These are phyloP conservation scores for Periparus ater DNA, from an alignment of 2,797 vertebrate genomes.

Conservation along the genomic window DNA sequence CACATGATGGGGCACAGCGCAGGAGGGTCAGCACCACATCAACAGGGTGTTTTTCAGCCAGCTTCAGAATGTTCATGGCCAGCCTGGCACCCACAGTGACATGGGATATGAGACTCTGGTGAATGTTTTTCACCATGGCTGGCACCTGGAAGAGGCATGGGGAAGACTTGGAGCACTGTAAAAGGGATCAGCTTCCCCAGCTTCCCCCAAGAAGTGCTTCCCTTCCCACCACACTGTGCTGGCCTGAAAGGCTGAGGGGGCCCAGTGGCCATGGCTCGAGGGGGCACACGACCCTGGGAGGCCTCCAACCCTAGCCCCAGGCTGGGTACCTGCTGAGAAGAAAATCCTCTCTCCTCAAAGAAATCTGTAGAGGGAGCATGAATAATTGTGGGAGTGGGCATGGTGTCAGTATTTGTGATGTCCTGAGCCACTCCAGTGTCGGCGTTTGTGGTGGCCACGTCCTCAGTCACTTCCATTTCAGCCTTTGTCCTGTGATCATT, in stretches of 20 bases:
- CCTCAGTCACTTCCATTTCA: neutral
- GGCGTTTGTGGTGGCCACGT: neutral
- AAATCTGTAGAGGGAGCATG: no score
- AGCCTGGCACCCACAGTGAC: neutral
- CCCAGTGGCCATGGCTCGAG: fast-evolving
- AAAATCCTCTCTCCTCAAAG: neutral
- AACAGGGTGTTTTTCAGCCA: neutral
- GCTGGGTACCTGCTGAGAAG: no score
- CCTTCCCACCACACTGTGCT: neutral
- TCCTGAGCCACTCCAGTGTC: neutral
- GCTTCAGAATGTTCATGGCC: neutral
- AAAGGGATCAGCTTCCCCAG: neutral
- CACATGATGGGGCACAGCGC: neutral
- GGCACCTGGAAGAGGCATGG: neutral
- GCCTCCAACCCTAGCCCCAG: neutral
- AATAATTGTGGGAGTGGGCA: no score
- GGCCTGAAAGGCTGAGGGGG: neutral
- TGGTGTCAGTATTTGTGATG: neutral
- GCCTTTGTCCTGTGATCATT: neutral
- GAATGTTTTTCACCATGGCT: neutral
- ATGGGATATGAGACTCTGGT: neutral
- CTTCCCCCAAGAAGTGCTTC: neutral
- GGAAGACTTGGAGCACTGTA: neutral
- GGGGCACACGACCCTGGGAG: neutral
- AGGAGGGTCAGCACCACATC: neutral